Conservation (phyloP, 2,113 vertebrate species). For the Gymnocephalus cernua region DNA sequence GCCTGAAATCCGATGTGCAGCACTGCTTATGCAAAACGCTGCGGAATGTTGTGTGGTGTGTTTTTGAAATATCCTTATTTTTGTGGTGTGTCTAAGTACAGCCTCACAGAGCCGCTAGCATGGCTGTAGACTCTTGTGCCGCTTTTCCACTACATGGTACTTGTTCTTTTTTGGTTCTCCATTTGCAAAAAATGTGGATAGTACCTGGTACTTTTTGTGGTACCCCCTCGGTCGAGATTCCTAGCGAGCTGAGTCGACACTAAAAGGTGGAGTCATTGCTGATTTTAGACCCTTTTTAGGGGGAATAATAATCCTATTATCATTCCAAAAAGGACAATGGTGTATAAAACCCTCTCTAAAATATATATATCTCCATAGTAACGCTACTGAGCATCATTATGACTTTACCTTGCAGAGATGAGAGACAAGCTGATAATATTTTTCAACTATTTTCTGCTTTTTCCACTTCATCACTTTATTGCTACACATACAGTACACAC, state of each 20-base stretch:
- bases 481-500: background rate
- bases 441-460: background rate
- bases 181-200: background rate
- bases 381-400: too few relatives aligned
- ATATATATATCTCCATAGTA: too few relatives aligned
- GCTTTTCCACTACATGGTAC: too few relatives aligned
- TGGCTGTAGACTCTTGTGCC: too few relatives aligned
- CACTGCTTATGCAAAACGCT: constrained; percentile 1
- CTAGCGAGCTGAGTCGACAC: too few relatives aligned
- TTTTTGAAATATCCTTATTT: background rate
- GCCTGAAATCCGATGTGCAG: constrained; percentile 19
- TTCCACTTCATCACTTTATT: background rate
- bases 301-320: background rate
- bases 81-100: too few relatives aligned
- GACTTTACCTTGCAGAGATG: background rate
- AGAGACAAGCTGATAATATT: background rate
- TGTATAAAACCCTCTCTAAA: background rate
- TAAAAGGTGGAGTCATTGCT: too few relatives aligned
- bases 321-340: background rate
- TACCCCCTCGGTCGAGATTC: background rate
- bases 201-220: background rate
- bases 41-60: background rate
- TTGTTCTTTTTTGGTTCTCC: background rate
- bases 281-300: too few relatives aligned
- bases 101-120: too few relatives aligned